Evolutionary conservation across 2,888 invertebrate species (phyloP).

Genomic region (Dysmachus trigonus): DNA sequence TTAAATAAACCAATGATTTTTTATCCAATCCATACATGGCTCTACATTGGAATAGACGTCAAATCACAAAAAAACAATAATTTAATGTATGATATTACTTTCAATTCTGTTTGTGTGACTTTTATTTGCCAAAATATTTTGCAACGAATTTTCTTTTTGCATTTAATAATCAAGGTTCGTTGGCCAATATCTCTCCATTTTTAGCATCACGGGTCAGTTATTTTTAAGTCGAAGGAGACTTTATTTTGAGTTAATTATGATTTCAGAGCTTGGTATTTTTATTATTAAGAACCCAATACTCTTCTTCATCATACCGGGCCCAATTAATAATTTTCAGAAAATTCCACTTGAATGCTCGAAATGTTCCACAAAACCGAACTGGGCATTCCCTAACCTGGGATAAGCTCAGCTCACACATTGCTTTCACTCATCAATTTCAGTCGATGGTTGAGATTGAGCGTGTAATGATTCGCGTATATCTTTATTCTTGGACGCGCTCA

Average conservation of each 20-base stretch:
- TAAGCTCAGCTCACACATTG: neutral
- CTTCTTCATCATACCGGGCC: neutral
- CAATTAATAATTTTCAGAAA: neutral
- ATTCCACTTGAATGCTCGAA: neutral
- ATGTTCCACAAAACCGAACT: neutral
- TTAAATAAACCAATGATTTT: too few relatives aligned
- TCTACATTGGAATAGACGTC: too few relatives aligned
- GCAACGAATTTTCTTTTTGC: neutral
- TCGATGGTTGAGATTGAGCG: neutral
- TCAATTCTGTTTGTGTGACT: neutral
- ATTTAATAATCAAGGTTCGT: neutral
- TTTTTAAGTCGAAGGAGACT: neutral
- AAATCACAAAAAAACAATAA: neutral
- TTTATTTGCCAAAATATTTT: neutral
- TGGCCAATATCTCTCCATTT: neutral
- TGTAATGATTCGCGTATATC: neutral
- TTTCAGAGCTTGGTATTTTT: neutral
- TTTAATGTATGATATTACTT: neutral
- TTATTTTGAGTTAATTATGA: neutral
- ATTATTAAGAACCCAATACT: neutral
- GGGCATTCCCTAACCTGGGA: neutral
- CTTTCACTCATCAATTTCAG: neutral
- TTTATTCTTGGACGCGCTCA: neutral
- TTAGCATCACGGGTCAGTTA: neutral
- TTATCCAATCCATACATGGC: too few relatives aligned